A percentile compares a stretch with the other conserved stretches of the same genome.
phyloP scores from a whole-genome alignment of 2,797 vertebrate genomes.

The Otolemur crassicaudatus region DNA sequence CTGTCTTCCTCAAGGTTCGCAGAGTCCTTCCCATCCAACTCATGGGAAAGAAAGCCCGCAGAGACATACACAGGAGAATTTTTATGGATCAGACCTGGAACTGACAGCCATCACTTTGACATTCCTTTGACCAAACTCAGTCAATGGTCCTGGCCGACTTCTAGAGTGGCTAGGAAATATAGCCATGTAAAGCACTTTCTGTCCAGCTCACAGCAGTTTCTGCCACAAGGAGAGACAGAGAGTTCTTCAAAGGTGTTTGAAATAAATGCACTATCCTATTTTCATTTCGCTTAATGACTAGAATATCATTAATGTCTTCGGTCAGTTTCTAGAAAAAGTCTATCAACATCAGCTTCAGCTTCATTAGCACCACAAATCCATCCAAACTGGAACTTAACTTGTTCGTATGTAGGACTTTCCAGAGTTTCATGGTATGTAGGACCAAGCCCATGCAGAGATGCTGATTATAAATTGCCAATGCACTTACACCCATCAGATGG shows the following conservation, averaged over 20 bases:
- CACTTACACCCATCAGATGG: background rate
- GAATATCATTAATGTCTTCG: background rate
- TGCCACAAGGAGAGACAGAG: background rate
- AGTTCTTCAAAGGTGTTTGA: background rate
- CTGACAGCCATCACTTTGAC: background rate
- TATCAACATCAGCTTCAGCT: background rate
- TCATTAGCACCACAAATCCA: background rate
- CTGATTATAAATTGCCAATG: background rate
- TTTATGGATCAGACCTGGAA: background rate
- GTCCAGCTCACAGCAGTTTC: background rate
- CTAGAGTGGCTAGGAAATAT: background rate
- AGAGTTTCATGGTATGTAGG: background rate
- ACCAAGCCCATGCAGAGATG: background rate
- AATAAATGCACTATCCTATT: slow-evolving; percentile 9
- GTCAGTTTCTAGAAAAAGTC: slow-evolving; percentile 22
- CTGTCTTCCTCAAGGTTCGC: background rate
- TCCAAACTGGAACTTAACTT: background rate
- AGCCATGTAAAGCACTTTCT: background rate
- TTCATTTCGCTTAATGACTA: background rate
- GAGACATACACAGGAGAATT: background rate
- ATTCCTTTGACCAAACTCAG: background rate
- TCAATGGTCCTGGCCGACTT: background rate
- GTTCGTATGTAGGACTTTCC: background rate
- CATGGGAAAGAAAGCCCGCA: background rate
- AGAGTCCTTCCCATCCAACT: background rate